Evolutionary conservation across 2,888 invertebrate genomes (phyloP).

Genomic region (Hypolimnas misippus): DNA sequence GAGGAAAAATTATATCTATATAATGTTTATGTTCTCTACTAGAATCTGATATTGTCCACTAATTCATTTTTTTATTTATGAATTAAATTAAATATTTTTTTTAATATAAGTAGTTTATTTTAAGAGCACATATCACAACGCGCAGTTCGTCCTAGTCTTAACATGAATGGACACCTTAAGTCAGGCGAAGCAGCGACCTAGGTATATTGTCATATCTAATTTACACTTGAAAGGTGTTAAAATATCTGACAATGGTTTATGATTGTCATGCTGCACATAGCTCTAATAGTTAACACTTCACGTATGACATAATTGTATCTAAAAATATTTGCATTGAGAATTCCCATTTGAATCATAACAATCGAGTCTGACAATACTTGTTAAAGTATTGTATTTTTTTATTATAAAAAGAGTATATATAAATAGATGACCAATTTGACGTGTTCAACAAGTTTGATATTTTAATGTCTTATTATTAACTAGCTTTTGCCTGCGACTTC

Average conservation of each 20-base stretch:
- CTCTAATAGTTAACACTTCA: slow-evolving; percentile 36
- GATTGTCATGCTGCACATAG: slow-evolving; percentile 29
- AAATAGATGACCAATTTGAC: too few relatives aligned
- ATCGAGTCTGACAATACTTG: background rate
- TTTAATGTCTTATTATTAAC: too few relatives aligned
- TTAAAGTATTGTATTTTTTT: background rate
- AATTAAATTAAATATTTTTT: too few relatives aligned
- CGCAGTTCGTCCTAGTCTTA: background rate
- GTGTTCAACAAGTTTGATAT: too few relatives aligned
- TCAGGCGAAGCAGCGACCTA: background rate
- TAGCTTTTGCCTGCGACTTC: too few relatives aligned
- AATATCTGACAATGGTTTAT: slow-evolving; percentile 40
- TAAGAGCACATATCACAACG: too few relatives aligned
- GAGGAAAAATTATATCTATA: too few relatives aligned
- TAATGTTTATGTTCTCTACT: too few relatives aligned
- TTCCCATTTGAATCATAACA: slow-evolving; percentile 8
- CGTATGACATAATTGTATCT: background rate
- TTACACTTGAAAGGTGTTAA: slow-evolving; percentile 42
- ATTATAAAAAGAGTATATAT: background rate
- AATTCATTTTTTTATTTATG: too few relatives aligned
- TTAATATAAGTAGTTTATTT: too few relatives aligned
- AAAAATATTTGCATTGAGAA: background rate
- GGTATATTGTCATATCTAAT: slow-evolving; percentile 11
- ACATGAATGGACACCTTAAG: background rate
- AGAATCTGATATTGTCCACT: too few relatives aligned